Evolutionary conservation across 2,797 vertebrate genomes (phyloP), one percentile per base, ranked within the genome.

Genomic region (Eospalax fontanierii): DNA sequence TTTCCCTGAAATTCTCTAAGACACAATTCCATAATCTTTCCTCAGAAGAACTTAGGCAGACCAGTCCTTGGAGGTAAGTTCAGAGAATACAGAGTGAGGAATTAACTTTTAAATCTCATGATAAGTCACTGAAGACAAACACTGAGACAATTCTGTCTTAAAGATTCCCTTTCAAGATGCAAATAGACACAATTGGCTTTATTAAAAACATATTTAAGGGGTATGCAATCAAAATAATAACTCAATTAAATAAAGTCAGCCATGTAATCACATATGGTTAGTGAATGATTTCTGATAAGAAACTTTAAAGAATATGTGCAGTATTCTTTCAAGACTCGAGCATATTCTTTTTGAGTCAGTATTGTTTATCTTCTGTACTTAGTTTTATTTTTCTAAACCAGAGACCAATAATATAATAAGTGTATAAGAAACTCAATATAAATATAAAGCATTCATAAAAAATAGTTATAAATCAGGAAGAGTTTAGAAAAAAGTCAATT

Each of bases 151-250:
- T 95, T 81, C 65, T 75, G n/a, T 97, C 94, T 98, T 95, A 97
- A 97, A 98, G 92, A 19, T 95, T 96, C 65, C 78, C 96, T 98
- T 98, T 98, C 85, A 97, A 97, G 78, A 98, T 98, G 97, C 96
- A 98, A 98, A 98, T 98, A 97, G 98, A 95, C 88, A 97, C 94
- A 98, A 97, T 98, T 98, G 98, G 2, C 14, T 97, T 98, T 96
- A 97, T 92, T 97, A 97, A 98, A 98, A 98, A 98, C 96, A 98
- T 97, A 97, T 98, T 98, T 98, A 97, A 89, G 89, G 97, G 95
- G 35, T 97, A 96, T 93, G 96, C 88, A 98, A 98, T 98, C 97
- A 98, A 98, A 98, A 97, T 98, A 98, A 97, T 97, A 98, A 97
- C 96, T 94, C 92, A 97, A 91, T 98, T 97, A 98, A 97, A 97